Evolutionary conservation across 2,797 vertebrate species (phyloP).

Genomic region (Geotrypetes seraphini): DNA sequence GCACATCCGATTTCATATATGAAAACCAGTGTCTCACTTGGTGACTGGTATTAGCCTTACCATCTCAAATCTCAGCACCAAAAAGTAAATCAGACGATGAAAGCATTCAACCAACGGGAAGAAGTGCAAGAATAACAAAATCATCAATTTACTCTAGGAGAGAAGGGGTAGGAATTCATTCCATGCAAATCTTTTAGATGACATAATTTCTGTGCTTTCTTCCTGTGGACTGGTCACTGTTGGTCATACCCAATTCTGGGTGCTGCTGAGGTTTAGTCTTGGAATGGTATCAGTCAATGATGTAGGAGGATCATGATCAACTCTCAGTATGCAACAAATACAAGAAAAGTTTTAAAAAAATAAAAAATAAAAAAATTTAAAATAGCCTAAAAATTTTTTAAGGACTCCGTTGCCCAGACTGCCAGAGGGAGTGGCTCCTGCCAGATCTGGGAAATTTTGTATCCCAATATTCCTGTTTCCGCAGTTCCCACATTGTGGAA

Average conservation of each 20-base stretch:
- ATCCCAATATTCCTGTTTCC: conserved; percentile 27
- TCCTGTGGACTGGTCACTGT: conserved; percentile 25
- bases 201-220: too few relatives aligned
- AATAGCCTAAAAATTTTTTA: conserved; percentile 61
- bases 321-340: conserved; percentile 49
- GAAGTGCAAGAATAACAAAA: too few relatives aligned
- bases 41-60: too few relatives aligned
- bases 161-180: too few relatives aligned
- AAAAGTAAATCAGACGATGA: too few relatives aligned
- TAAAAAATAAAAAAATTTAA: conserved; percentile 52
- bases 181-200: too few relatives aligned
- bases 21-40: too few relatives aligned
- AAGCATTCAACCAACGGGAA: too few relatives aligned
- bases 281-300: conserved; percentile 27
- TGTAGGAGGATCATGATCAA: conserved; percentile 42
- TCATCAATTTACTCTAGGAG: too few relatives aligned
- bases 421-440: conserved; percentile 53
- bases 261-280: conserved; percentile 26
- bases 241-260: conserved; percentile 25
- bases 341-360: too few relatives aligned
- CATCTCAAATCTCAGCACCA: too few relatives aligned
- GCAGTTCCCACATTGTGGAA: conserved; percentile 27
- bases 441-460: conserved; percentile 44
- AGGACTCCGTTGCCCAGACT: conserved; percentile 65
- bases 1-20: too few relatives aligned